Conservation (phyloP, 2,113 vertebrate genomes). For the Narcine bancroftii region DNA sequence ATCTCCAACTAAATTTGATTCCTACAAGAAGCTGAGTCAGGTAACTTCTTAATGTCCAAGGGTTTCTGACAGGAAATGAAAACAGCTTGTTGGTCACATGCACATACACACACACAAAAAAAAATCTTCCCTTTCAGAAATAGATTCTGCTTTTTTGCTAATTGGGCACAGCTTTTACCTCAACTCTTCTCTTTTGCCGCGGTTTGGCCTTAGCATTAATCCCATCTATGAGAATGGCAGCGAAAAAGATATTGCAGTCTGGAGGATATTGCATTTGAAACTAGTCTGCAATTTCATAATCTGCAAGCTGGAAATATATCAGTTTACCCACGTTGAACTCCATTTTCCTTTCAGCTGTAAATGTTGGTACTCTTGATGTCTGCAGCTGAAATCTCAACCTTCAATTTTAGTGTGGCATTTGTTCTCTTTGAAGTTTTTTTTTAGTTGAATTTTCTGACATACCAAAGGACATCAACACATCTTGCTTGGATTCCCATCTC, state of each 20-base stretch:
- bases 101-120: conserved; percentile 60
- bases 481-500: not conserved
- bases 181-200: conserved; percentile 20
- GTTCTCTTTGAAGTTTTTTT: conserved; percentile 55
- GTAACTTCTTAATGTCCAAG: conserved; percentile 72
- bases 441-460: conserved; percentile 12
- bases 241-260: not conserved
- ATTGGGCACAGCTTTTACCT: conserved; percentile 59
- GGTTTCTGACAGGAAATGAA: conserved; percentile 77
- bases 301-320: conserved; percentile 32
- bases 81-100: conserved; percentile 63
- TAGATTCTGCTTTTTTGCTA: conserved; percentile 74
- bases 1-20: conserved; percentile 92
- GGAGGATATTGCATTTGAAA: not conserved
- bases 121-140: conserved; percentile 69
- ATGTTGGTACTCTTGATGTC: conserved; percentile 52
- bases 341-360: conserved; percentile 53
- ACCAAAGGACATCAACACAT: conserved; percentile 19
- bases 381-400: conserved; percentile 53
- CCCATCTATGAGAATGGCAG: not conserved
- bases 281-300: not conserved
- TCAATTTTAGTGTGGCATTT: conserved; percentile 55
- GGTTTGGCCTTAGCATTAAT: conserved; percentile 8
- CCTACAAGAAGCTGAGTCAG: conserved; percentile 90
- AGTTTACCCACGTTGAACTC: conserved; percentile 48